Evolutionary conservation across 2,888 invertebrate genomes (phyloP), one percentile per base, ranked within the genome.

Genomic region (Lasioglossum morio): DNA sequence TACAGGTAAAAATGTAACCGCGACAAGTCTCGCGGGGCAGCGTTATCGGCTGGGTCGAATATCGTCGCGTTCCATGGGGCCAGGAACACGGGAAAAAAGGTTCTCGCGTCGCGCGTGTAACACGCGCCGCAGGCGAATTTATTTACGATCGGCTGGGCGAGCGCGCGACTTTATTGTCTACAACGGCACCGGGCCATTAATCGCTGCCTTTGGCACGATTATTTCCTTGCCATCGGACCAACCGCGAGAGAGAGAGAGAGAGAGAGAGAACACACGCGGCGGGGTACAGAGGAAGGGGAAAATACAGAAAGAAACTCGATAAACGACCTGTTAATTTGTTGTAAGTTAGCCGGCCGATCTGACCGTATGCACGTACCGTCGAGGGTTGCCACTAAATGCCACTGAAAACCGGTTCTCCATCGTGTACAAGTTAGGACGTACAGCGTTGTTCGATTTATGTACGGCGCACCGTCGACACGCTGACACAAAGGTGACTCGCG

Each of bases 291-390:
- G 48, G 14, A n/a, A 53, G 60, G 34, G 66, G 76, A 80, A 80
- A 85, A 81, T 40, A 34, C n/a, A 46, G 19, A 48, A 86, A 60
- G 75, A 46, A 72, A 72, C 72, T 46, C 83, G 86, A 86, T 85
- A 85, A 89, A 83, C 82, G 90, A 86, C 75, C 85, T 83, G 90
- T 90, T 90, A 90, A 90, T 90, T 90, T 85, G 89, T 83, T 89
- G 84, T 86, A 87, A 90, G 77, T 90, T 84, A 85, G 23, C 74
- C 70, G 89, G 63, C 73, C 89, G 81, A 84, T 87, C 78, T n/a
- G 79, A 60, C 48, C 81, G 72, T 84, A 46, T 69, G 78, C 84
- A 72, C 80, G 48, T 72, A 82, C 37, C 77, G 70, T 69, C 69
- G 69, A 77, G 85, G 66, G 84, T 75, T 48, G 80, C 76, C 84